Evolutionary conservation across 2,113 vertebrate genomes (phyloP).

Genomic region (Ondatra zibethicus): DNA sequence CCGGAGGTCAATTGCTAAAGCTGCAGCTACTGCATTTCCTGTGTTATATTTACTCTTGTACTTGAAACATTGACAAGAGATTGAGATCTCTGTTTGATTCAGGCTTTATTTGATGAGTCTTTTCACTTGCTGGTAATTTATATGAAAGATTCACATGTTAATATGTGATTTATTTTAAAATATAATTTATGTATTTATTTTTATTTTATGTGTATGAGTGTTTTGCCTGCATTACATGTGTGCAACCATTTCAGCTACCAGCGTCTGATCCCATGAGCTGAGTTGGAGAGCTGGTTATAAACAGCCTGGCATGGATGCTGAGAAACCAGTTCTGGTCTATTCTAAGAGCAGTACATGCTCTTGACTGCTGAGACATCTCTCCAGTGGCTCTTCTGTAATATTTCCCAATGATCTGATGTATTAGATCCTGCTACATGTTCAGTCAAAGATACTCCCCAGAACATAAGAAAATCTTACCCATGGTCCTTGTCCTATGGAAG

Average conservation of each 20-base stretch:
- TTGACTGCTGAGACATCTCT: background rate
- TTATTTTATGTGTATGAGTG: background rate
- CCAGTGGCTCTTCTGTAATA: background rate
- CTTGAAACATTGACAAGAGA: conserved; percentile 25
- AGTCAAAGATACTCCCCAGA: conserved; percentile 1
- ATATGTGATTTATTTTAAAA: background rate
- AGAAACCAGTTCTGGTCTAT: background rate
- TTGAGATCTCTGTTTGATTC: background rate
- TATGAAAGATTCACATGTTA: conserved; percentile 47
- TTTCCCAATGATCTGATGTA: conserved; percentile 24
- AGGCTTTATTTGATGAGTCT: conserved; percentile 30
- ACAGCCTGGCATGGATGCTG: background rate
- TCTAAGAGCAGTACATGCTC: background rate
- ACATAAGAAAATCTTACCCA: background rate
- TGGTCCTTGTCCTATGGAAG: background rate
- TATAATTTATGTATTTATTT: background rate
- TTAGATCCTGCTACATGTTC: background rate
- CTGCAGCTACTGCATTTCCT: conserved; percentile 58
- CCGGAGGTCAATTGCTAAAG: conserved; percentile 55
- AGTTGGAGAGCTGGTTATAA: background rate
- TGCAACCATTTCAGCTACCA: background rate
- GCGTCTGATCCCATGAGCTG: background rate
- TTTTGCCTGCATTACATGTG: background rate
- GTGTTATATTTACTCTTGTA: conserved; percentile 62
- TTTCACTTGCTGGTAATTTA: conserved; percentile 3